These are phyloP conservation scores for Procavia capensis DNA, from an alignment of 2,113 vertebrate genomes.

Conservation along the genomic window DNA sequence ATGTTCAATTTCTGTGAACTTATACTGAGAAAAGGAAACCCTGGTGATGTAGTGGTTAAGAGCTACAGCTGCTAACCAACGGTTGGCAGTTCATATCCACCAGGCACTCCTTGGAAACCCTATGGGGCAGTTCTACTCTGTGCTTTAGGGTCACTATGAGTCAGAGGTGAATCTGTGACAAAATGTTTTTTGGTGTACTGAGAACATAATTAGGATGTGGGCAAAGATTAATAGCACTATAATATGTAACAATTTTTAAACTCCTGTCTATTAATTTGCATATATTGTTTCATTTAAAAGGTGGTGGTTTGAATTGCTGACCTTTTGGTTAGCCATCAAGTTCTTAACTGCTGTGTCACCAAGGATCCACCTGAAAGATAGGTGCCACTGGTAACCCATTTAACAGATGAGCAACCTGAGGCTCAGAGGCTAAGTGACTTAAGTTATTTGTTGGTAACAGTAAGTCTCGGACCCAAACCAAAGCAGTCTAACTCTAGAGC, in stretches of 20 bases:
- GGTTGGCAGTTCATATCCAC: too few relatives aligned
- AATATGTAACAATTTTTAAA: neutral
- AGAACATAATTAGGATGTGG: slow-evolving; percentile 40
- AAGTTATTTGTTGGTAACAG: neutral
- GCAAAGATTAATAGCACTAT: neutral
- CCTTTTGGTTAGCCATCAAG: too few relatives aligned
- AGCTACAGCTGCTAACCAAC: too few relatives aligned
- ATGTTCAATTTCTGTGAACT: slow-evolving; percentile 26
- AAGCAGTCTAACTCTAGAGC: neutral
- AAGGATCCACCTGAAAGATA: neutral
- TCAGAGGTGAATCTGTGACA: too few relatives aligned
- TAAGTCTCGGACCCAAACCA: neutral
- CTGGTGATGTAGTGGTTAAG: too few relatives aligned
- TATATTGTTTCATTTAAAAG: neutral
- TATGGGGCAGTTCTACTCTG: too few relatives aligned
- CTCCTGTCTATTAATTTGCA: neutral
- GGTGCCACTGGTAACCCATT: neutral
- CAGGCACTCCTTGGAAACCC: too few relatives aligned
- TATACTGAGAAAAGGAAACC: slow-evolving; percentile 33
- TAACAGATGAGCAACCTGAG: neutral
- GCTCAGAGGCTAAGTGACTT: neutral
- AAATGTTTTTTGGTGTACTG: too few relatives aligned
- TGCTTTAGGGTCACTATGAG: too few relatives aligned
- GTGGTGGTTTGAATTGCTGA: neutral
- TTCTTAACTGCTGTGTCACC: too few relatives aligned